phyloP scores from a whole-genome alignment of 2,797 vertebrate species.

The Lagodon rhomboides region DNA sequence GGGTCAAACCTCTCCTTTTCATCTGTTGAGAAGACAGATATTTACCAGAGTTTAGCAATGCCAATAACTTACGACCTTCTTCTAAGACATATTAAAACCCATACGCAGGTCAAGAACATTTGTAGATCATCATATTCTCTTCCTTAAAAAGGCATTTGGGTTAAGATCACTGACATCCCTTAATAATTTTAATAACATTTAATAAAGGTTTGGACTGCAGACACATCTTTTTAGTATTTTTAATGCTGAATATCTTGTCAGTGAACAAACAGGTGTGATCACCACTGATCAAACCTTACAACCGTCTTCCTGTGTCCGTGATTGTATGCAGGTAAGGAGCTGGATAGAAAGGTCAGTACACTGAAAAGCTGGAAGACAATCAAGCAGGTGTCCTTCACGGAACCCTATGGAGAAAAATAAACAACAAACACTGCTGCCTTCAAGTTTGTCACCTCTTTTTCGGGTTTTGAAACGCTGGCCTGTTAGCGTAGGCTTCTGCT shows the following conservation, averaged over 20 bases:
- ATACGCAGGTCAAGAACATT: background rate
- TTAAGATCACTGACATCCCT: too few relatives aligned
- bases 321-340: too few relatives aligned
- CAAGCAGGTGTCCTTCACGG: background rate
- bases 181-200: too few relatives aligned
- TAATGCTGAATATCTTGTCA: background rate
- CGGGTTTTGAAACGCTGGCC: constrained; percentile 99
- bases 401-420: background rate
- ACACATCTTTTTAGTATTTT: background rate
- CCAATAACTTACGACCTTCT: background rate
- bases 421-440: background rate
- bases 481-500: constrained; percentile 99
- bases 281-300: background rate
- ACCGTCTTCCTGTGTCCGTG: background rate
- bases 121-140: background rate
- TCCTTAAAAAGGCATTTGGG: background rate
- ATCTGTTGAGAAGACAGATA: constrained; percentile 84
- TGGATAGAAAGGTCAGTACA: background rate
- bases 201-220: too few relatives aligned
- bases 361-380: background rate
- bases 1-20: constrained; percentile 99
- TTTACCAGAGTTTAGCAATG: background rate
- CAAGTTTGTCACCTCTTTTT: constrained; percentile 91
- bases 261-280: background rate
- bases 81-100: background rate